Base-by-base conservation (phyloP, 2,888 invertebrate genomes). In the Lasioglossum oenotherae region DNA sequence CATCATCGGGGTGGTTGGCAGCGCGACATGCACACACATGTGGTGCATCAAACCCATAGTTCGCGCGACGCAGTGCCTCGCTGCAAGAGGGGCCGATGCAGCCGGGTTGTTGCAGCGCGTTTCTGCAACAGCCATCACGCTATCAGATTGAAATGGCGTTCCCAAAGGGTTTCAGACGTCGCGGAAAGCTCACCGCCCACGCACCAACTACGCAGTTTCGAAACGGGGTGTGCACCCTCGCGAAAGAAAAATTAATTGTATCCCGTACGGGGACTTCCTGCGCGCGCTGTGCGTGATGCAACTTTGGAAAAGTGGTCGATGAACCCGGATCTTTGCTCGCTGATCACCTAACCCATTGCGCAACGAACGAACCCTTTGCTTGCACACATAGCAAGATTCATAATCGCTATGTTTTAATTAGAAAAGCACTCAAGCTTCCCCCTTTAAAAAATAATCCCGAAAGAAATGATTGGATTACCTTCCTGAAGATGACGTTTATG, bases 61-160 rank as follows among this genome's bases (percentile, higher is more conserved):
- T 78, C 85, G 86, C 64, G 83, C 86, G 83, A 81, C 57, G 75
- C 74, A 84, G 82, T 41, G 69, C 60, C 16, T 14, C 60, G 31
- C 2, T 16, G 64, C 31, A 31, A 86, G 89, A 85, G 89, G 79
- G 79, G 72, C 60, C 82, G 82, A 86, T 89, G 90, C 87, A 92
- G 90, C 91, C 87, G 85, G 85, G 87, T 89, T 92, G 92, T 90
- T 91, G 91, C 79, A 90, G 91, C 88, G 74, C 91, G 91, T 89
- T 90, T 88, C 78, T 90, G 88, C 92, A 88, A 89, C 89, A 88
- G 88, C 90, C 87, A 90, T 87, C 88, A 84, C 87, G 90, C 91
- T 92, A 92, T 92, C 92, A 90, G 92, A 92, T 93, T 89, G 91
- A 89, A 92, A 89, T 84, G 86, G 75, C 85, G 85, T 88, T 89